Evolutionary conservation across 2,888 invertebrate genomes (phyloP).

Genomic region (Tetranychus truncatus): DNA sequence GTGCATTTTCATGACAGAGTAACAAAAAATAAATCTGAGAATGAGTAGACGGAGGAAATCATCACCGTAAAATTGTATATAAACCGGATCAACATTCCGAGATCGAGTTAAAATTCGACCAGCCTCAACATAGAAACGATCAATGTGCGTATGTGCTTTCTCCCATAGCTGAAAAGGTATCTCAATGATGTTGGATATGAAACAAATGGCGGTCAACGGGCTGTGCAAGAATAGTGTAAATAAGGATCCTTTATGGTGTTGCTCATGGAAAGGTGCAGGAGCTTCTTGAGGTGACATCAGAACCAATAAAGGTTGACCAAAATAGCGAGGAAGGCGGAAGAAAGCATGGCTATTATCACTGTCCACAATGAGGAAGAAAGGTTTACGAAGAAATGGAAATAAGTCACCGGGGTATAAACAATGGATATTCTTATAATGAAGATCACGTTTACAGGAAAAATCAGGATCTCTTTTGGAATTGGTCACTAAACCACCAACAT

Average conservation of each 20-base stretch:
- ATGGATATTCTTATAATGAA: slow-evolving; percentile 25
- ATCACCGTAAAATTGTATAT: slow-evolving; percentile 73
- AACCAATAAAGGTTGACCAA: slow-evolving; percentile 78
- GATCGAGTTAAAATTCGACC: slow-evolving; percentile 60
- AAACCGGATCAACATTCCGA: slow-evolving; percentile 43
- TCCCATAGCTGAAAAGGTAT: slow-evolving; percentile 75
- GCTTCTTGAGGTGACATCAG: slow-evolving; percentile 82
- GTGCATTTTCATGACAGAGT: slow-evolving; percentile 69
- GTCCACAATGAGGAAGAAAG: slow-evolving; percentile 79
- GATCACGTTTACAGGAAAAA: background rate
- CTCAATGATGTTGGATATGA: slow-evolving; percentile 67
- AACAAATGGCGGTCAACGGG: slow-evolving; percentile 76
- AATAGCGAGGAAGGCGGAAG: slow-evolving; percentile 66
- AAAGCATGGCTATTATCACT: slow-evolving; percentile 51
- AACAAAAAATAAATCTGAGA: slow-evolving; percentile 79
- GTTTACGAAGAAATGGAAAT: slow-evolving; percentile 74
- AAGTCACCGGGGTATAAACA: slow-evolving; percentile 75
- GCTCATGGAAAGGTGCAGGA: slow-evolving; percentile 55
- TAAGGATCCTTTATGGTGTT: slow-evolving; percentile 54
- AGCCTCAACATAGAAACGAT: slow-evolving; percentile 73
- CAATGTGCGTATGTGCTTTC: slow-evolving; percentile 64
- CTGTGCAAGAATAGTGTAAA: slow-evolving; percentile 89
- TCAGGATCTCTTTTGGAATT: background rate
- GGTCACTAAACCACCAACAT: slow-evolving; percentile 57
- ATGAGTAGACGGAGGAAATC: slow-evolving; percentile 75